A percentile compares a stretch with the other conserved stretches of the same genome.
These are phyloP conservation scores for Antrozous pallidus DNA, from an alignment of 2,797 vertebrate species.

Conservation along the genomic window DNA sequence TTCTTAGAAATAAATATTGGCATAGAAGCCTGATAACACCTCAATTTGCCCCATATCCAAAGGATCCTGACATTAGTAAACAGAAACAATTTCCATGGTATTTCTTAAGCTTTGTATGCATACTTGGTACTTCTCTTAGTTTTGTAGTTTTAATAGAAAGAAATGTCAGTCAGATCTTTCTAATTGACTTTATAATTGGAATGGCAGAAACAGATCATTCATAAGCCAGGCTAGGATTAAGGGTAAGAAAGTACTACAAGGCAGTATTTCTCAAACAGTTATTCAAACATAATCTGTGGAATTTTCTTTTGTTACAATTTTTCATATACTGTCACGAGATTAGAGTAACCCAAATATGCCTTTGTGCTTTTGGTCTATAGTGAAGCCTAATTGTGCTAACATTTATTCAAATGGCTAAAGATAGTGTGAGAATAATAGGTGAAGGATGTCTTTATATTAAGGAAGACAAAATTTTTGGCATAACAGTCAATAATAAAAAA, in stretches of 20 bases:
- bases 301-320: neutral
- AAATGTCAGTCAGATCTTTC: neutral
- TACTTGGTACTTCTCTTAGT: neutral
- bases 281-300: neutral
- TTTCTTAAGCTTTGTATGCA: neutral
- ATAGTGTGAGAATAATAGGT: neutral
- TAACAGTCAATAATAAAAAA: neutral
- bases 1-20: neutral
- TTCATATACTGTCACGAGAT: neutral
- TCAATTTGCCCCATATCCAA: neutral
- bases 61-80: neutral
- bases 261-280: neutral
- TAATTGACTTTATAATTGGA: neutral
- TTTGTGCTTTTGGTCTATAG: neutral
- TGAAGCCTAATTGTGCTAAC: neutral
- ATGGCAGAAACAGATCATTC: neutral
- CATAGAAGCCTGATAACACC: neutral
- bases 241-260: neutral
- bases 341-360: neutral
- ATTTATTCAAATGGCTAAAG: neutral
- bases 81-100: neutral
- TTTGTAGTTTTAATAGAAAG: neutral
- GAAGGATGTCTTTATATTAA: neutral
- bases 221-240: neutral
- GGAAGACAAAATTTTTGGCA: neutral